These are phyloP conservation scores for Andricus curvator DNA, from an alignment of 2,888 invertebrate species.

Conservation along the genomic window DNA sequence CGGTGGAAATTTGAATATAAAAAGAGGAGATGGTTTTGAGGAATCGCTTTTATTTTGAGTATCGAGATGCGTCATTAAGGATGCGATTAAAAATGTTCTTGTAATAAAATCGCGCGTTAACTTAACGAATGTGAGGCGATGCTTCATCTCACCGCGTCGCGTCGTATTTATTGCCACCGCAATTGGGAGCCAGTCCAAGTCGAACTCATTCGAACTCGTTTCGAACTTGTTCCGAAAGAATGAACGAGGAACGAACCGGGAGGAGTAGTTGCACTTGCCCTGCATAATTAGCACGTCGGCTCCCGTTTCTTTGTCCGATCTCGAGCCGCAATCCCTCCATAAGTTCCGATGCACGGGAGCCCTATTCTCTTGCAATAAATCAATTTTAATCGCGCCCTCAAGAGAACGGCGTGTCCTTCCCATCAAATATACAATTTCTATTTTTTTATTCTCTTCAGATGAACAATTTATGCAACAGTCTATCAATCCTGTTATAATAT, in stretches of 20 bases:
- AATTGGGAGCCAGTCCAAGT: conserved; percentile 76
- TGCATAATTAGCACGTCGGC: conserved; percentile 68
- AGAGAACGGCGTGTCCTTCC: conserved; percentile 58
- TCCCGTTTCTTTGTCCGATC: conserved; percentile 59
- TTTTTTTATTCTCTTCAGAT: not conserved
- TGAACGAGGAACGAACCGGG: conserved; percentile 53
- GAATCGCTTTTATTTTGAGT: conserved; percentile 51
- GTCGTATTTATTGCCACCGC: conserved; percentile 72
- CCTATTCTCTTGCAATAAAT: conserved; percentile 64
- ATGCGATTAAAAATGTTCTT: conserved; percentile 73
- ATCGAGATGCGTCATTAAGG: conserved; percentile 68
- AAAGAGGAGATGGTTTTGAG: not conserved
- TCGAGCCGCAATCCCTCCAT: conserved; percentile 48
- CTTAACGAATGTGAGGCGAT: conserved; percentile 69
- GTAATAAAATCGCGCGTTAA: conserved; percentile 76
- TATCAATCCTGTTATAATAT: no score
- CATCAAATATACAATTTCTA: not conserved
- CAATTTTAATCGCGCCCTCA: conserved; percentile 69
- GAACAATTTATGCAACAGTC: not conserved
- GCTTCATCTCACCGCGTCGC: conserved; percentile 64
- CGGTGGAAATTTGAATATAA: not conserved
- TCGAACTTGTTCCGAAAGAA: conserved; percentile 55
- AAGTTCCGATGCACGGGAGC: conserved; percentile 49
- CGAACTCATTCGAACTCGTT: conserved; percentile 61
- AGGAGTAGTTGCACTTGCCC: conserved; percentile 54